Conservation (phyloP, 2,888 invertebrate genomes). For the Chloromyia formosa region DNA sequence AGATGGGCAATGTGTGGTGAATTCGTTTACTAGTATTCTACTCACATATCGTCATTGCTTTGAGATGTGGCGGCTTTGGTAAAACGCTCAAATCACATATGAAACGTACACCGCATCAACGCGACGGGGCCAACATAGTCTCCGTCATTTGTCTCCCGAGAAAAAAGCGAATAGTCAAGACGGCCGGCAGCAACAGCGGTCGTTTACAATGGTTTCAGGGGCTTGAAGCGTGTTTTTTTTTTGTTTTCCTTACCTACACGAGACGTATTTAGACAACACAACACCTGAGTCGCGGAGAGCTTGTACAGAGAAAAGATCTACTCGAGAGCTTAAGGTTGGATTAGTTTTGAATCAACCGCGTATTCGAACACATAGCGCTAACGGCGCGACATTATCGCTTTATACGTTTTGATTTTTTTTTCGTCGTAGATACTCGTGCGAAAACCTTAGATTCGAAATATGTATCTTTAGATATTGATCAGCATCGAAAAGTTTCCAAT, state of each 20-base stretch:
- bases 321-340: conserved; percentile 16
- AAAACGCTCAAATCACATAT: conserved; percentile 28
- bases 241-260: neutral
- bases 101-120: neutral
- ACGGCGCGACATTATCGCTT: conserved; percentile 13
- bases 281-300: conserved; percentile 31
- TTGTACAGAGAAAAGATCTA: conserved; percentile 6
- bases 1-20: neutral
- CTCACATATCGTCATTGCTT: conserved; percentile 7
- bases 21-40: neutral
- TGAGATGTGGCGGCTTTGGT: conserved; percentile 16
- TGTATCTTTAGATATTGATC: conserved; percentile 14
- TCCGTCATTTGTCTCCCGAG: neutral
- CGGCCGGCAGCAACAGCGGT: neutral
- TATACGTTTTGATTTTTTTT: neutral
- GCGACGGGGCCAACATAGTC: neutral
- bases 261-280: conserved; percentile 33
- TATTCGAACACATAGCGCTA: conserved; percentile 30
- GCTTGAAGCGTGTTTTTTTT: neutral
- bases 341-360: conserved; percentile 39
- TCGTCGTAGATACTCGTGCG: neutral
- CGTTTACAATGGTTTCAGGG: conserved; percentile 17
- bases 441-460: no score
- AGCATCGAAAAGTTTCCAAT: conserved; percentile 20
- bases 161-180: conserved; percentile 13